Conservation (phyloP, 2,797 vertebrate species). For the Myotis planiceps region DNA sequence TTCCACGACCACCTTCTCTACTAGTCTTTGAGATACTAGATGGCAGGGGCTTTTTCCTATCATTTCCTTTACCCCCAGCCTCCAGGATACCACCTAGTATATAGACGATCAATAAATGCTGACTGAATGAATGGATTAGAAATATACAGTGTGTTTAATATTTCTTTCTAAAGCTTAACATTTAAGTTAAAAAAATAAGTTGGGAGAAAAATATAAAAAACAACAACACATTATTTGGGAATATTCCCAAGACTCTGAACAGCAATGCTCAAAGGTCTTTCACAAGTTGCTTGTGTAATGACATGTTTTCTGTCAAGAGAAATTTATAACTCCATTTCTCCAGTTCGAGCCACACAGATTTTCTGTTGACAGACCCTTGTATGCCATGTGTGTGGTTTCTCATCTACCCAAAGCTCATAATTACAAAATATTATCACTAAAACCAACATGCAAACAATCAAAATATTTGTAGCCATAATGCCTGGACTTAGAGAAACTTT, state of each 20-base stretch:
- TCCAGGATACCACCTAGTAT: not conserved
- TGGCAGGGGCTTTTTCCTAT: not conserved
- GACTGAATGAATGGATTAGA: not conserved
- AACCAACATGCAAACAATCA: slow-evolving; percentile 77
- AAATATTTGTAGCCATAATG: slow-evolving; percentile 71
- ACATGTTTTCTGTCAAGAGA: slow-evolving; percentile 76
- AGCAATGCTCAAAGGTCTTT: slow-evolving; percentile 75
- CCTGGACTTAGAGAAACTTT: slow-evolving; percentile 20
- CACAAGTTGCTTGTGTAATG: slow-evolving; percentile 66
- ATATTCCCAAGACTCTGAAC: slow-evolving; percentile 46
- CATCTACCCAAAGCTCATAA: slow-evolving; percentile 77
- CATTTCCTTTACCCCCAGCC: not conserved
- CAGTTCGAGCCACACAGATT: slow-evolving; percentile 80
- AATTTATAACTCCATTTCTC: slow-evolving; percentile 81
- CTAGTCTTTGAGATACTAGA: not conserved
- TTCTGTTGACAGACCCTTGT: slow-evolving; percentile 74
- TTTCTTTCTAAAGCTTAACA: not conserved
- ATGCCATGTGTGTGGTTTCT: slow-evolving; percentile 82
- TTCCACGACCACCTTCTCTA: not conserved
- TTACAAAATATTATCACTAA: slow-evolving; percentile 82
- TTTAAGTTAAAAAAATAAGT: not conserved
- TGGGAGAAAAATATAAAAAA: slow-evolving; percentile 17
- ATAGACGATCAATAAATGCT: not conserved
- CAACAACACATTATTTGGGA: not conserved
- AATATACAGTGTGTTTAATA: not conserved